Evolutionary conservation across 2,797 vertebrate genomes (phyloP).

Genomic region (Bucorvus abyssinicus): DNA sequence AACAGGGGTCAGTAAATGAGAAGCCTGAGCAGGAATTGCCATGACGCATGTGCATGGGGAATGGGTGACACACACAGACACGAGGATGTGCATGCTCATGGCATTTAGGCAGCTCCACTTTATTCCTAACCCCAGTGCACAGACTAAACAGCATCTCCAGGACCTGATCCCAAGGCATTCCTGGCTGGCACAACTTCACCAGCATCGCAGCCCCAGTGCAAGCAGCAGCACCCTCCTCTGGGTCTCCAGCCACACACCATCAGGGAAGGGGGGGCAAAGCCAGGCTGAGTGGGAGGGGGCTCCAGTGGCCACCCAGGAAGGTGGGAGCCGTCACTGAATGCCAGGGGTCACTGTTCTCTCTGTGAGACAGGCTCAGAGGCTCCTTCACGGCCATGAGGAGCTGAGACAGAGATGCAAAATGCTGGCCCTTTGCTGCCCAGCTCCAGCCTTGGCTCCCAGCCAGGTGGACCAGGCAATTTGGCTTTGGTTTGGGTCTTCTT

Average conservation of each 20-base stretch:
- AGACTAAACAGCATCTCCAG: background rate
- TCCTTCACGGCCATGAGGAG: background rate
- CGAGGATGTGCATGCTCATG: background rate
- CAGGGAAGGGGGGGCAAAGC: background rate
- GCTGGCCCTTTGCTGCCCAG: background rate
- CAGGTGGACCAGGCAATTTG: background rate
- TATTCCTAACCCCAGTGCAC: background rate
- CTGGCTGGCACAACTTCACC: background rate
- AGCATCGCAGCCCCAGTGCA: background rate
- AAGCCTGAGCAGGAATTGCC: background rate
- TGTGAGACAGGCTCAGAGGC: background rate
- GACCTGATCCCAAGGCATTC: background rate
- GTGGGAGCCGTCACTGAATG: background rate
- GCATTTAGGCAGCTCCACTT: background rate
- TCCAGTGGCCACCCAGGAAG: constrained; percentile 35
- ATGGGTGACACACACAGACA: background rate
- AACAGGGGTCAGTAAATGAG: background rate
- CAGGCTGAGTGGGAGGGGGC: background rate
- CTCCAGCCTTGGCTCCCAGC: background rate
- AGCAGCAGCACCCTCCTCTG: background rate
- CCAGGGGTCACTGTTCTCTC: background rate
- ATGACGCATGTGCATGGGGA: rapidly evolving
- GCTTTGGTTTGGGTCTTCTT: background rate
- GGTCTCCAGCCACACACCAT: background rate
- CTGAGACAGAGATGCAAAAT: background rate